These are phyloP conservation scores for Scomber colias DNA, from an alignment of 2,113 vertebrate genomes.

Conservation along the genomic window DNA sequence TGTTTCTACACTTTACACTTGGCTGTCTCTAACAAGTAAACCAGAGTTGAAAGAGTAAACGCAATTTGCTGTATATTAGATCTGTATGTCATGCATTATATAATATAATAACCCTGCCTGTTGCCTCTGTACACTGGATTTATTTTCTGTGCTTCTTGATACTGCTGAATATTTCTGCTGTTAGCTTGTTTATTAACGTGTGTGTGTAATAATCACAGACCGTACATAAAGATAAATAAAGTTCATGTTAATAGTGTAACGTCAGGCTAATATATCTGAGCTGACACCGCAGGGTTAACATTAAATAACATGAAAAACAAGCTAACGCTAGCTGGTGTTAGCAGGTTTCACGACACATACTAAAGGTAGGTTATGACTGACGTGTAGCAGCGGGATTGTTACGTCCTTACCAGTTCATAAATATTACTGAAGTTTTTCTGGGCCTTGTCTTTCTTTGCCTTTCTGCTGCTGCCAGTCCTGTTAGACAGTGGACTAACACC, in stretches of 20 bases:
- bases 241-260: no score
- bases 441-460: constrained; percentile 80
- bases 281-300: background rate
- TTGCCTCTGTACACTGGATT: background rate
- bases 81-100: background rate
- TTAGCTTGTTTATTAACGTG: background rate
- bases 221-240: no score
- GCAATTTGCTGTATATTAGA: no score
- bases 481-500: constrained; percentile 46
- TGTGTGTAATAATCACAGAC: no score
- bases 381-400: no score
- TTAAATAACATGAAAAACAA: no score
- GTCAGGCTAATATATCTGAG: no score
- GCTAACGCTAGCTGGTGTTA: constrained; percentile 32
- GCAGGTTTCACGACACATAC: background rate
- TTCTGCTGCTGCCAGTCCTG: constrained; percentile 65
- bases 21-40: no score
- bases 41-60: no score
- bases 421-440: constrained; percentile 88
- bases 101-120: background rate
- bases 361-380: background rate
- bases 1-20: no score
- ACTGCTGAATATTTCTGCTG: no score
- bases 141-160: background rate
- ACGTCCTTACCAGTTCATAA: constrained; percentile 86